phyloP scores from a whole-genome alignment of 1,140 invertebrate species.

The Zeugodacus cucurbitae region DNA sequence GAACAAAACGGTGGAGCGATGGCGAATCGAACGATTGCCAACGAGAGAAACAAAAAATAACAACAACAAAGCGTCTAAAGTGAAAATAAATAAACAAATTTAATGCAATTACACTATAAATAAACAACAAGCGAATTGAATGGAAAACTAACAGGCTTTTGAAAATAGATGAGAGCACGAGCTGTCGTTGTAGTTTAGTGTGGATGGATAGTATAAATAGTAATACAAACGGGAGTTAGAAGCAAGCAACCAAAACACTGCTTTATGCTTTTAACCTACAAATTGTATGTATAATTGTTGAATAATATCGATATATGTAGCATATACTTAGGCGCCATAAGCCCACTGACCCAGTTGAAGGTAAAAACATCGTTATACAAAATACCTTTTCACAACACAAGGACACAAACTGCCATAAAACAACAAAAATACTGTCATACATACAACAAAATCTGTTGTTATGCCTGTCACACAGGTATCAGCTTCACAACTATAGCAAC shows the following conservation, averaged over 20 bases:
- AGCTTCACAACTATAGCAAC: neutral
- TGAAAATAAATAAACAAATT: neutral
- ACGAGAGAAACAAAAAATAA: no score
- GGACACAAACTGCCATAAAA: neutral
- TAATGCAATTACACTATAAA: conserved; percentile 16
- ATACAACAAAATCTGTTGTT: neutral
- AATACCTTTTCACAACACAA: neutral
- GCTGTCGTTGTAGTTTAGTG: neutral
- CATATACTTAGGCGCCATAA: neutral
- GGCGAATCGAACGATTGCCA: no score
- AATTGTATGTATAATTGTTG: neutral
- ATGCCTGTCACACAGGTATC: neutral
- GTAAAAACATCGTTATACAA: neutral
- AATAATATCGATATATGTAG: neutral
- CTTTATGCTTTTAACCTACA: no score
- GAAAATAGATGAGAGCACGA: neutral
- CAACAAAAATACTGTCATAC: neutral
- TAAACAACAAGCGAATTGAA: neutral
- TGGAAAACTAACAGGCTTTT: neutral
- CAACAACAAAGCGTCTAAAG: neutral
- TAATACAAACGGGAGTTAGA: neutral
- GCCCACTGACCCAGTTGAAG: neutral
- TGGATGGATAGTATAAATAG: neutral
- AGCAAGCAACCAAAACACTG: no score
- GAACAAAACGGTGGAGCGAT: neutral